Base-by-base conservation (phyloP, 2,888 invertebrate species). In the Thera obeliscata region DNA sequence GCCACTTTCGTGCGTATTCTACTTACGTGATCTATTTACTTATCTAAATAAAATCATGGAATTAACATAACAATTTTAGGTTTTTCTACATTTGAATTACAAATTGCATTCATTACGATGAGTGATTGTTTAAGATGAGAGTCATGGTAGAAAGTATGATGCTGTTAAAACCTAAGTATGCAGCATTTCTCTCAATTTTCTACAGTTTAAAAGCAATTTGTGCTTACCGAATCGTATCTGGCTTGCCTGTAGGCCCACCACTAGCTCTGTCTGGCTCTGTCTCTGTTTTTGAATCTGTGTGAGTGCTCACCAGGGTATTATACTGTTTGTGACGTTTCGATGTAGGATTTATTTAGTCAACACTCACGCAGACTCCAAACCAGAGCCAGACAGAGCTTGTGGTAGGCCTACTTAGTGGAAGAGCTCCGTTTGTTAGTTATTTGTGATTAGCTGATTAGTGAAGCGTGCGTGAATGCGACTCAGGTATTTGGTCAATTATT, bases 161-260 rank as follows among this genome's bases (percentile, higher is more conserved):
- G 49, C 36, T 63, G 54, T 50, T 52, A 52, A 12, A 4, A 4
- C 1, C 49, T 9, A 33, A 50, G 33, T 9, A 52, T 61, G 58
- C 52, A 11, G 58, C 67, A 64, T 70, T 66, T 70, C 73, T 72
- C 67, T 74, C 35, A 57, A 65, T 69, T 70, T 61, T 69, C 67
- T 70, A 74, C 67, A 57, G 65, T 70, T 72, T 65, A 58, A 52
- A 58, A 50, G 65, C 65, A 72, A 72, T 74, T 72, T 67, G 70
- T 66, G 70, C 43, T 63, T 41, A 65, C 61, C 66, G 60, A 69
- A 56, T 64, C 65, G 74, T 66, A 61, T 67, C 64, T 67, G 38
- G 52, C 22, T 67, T 46, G 52, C 22, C 66, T 65, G 57, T n/a
- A 22, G n/a, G n/a, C n/a, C n/a, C n/a, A n/a, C n/a, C n/a, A n/a